A percentile compares a stretch with the other conserved stretches of the same genome.
phyloP scores from a whole-genome alignment of 2,113 vertebrate genomes.

The Jacana jacana region DNA sequence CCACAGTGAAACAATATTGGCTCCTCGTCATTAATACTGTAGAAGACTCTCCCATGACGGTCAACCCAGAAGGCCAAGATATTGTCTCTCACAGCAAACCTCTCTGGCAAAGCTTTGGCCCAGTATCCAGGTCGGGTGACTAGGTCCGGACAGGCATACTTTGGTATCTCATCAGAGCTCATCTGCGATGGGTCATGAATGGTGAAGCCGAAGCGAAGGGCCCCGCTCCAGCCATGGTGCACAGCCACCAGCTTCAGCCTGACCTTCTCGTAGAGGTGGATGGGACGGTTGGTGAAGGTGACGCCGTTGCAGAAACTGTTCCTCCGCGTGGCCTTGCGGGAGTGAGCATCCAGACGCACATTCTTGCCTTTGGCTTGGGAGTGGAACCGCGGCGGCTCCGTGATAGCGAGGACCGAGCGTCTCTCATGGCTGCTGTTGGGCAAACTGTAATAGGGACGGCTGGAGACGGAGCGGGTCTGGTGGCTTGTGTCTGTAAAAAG shows the following conservation, averaged over 20 bases:
- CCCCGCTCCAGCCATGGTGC: slow-evolving; percentile 95
- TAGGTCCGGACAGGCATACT: slow-evolving; percentile 96
- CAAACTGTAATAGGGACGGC: slow-evolving; percentile 86
- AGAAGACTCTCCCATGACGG: slow-evolving; percentile 94
- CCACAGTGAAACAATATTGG: slow-evolving; percentile 97
- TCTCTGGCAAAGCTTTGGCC: slow-evolving; percentile 97
- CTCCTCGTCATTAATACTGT: slow-evolving; percentile 94
- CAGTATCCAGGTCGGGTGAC: slow-evolving; percentile 95
- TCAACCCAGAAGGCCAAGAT: slow-evolving; percentile 97
- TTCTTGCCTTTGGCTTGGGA: slow-evolving; percentile 96
- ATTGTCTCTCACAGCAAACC: slow-evolving; percentile 90
- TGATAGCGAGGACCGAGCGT: slow-evolving; percentile 74
- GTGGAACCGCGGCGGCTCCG: slow-evolving; percentile 91
- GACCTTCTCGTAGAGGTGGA: slow-evolving; percentile 95
- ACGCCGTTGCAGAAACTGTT: slow-evolving; percentile 98
- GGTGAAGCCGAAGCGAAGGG: slow-evolving; percentile 96
- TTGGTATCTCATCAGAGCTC: slow-evolving; percentile 90
- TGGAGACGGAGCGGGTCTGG: slow-evolving; percentile 84
- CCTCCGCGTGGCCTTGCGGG: slow-evolving; percentile 89
- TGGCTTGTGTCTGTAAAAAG: slow-evolving; percentile 82
- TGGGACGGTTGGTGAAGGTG: slow-evolving; percentile 94
- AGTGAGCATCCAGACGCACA: slow-evolving; percentile 91
- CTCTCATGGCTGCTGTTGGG: slow-evolving; percentile 85
- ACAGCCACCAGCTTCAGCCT: slow-evolving; percentile 90
- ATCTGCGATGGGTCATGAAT: slow-evolving; percentile 92